These are phyloP conservation scores for Embiotoca jacksoni DNA, from an alignment of 2,113 vertebrate genomes.

Conservation along the genomic window DNA sequence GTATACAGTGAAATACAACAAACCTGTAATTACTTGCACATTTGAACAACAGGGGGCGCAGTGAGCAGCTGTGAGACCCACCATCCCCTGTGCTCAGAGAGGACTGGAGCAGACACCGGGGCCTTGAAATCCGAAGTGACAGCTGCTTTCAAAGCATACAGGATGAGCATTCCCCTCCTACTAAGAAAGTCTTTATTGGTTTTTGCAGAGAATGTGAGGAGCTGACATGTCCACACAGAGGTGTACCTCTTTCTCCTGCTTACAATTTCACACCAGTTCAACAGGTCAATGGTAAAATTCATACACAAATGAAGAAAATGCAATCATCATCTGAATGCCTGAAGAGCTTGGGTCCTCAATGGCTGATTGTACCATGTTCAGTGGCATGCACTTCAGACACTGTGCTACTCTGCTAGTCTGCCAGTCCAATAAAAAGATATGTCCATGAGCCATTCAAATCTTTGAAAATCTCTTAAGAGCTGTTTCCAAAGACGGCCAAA, in stretches of 20 bases:
- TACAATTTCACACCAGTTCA: background rate
- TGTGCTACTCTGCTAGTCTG: background rate
- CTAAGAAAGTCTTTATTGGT: constrained; percentile 17
- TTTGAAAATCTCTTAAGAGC: constrained; percentile 44
- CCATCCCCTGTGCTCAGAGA: background rate
- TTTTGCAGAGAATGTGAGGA: constrained; percentile 21
- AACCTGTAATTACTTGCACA: constrained; percentile 36
- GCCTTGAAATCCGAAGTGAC: constrained; percentile 62
- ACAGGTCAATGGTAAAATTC: background rate
- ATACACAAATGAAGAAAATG: constrained; percentile 14
- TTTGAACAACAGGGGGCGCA: constrained; percentile 65
- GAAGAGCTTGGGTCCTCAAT: background rate
- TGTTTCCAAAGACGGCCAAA: constrained; percentile 30
- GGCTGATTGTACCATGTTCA: constrained; percentile 23
- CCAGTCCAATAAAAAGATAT: constrained; percentile 39
- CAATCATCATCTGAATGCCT: background rate
- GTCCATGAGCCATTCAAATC: constrained; percentile 40
- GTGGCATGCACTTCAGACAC: constrained; percentile 27
- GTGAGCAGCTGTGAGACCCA: constrained; percentile 27
- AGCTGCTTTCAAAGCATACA: constrained; percentile 40
- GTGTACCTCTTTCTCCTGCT: background rate
- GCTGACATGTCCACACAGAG: background rate
- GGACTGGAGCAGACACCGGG: constrained; percentile 10
- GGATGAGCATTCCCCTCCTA: background rate
- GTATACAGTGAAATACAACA: background rate